Conservation (phyloP, 2,888 invertebrate species). For the Rotaria sp. region DNA sequence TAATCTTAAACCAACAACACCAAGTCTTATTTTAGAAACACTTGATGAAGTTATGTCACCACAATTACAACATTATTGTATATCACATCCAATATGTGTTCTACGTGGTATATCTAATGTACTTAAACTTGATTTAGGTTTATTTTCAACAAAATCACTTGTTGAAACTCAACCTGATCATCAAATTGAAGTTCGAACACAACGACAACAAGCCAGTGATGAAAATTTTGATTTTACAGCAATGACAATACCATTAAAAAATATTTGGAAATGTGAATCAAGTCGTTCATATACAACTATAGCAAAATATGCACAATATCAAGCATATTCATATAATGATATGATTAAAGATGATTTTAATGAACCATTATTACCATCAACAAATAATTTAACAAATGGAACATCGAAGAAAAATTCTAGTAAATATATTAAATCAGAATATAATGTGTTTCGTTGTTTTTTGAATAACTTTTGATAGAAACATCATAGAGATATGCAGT, state of each 20-base stretch:
- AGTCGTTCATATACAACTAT: conserved; percentile 90
- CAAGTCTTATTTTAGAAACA: conserved; percentile 76
- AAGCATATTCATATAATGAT: conserved; percentile 94
- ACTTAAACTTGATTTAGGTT: conserved; percentile 73
- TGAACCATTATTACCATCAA: conserved; percentile 22
- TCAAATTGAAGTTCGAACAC: conserved; percentile 67
- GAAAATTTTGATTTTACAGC: conserved; percentile 83
- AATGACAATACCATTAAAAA: neutral
- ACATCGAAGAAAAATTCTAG: conserved; percentile 65
- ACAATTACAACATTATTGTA: conserved; percentile 89
- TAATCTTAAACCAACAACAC: conserved; percentile 75
- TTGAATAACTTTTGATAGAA: no score
- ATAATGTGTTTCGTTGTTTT: no score
- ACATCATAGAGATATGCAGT: no score
- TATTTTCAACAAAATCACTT: conserved; percentile 94
- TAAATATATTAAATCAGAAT: no score
- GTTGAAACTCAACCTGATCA: conserved; percentile 71
- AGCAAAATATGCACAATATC: conserved; percentile 94
- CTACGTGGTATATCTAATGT: conserved; percentile 87
- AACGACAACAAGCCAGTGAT: conserved; percentile 84
- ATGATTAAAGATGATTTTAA: conserved; percentile 40
- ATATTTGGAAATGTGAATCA: conserved; percentile 80
- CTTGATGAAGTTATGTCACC: conserved; percentile 94
- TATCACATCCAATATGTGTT: conserved; percentile 92
- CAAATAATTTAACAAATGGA: conserved; percentile 55